Conservation (phyloP, 2,797 vertebrate species). For the Scarus forsteni region DNA sequence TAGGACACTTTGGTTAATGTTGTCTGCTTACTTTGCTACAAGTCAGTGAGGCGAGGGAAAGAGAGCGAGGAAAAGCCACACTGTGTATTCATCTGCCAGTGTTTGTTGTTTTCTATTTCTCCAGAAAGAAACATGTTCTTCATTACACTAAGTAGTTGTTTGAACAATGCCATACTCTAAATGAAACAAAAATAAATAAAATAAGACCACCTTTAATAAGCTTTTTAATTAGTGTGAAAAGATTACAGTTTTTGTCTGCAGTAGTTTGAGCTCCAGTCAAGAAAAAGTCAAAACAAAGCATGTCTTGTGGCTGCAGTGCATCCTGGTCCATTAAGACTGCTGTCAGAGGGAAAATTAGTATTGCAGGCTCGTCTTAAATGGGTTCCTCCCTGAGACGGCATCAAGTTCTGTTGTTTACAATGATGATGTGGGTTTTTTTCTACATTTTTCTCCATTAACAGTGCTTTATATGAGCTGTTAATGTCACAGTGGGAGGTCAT, state of each 20-base stretch:
- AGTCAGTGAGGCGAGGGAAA: constrained; percentile 29
- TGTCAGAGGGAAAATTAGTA: constrained; percentile 32
- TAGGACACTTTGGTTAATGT: constrained; percentile 59
- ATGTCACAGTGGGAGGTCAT: neutral
- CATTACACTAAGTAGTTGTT: constrained; percentile 34
- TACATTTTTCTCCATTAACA: neutral
- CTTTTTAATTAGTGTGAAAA: constrained; percentile 56
- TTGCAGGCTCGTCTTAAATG: constrained; percentile 5
- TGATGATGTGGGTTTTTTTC: constrained; percentile 15
- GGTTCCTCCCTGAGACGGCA: constrained; percentile 21
- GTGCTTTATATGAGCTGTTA: neutral
- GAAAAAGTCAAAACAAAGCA: constrained; percentile 53
- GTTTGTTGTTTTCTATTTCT: constrained; percentile 4
- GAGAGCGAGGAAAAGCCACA: neutral
- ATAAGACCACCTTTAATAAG: constrained; percentile 43
- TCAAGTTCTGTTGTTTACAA: constrained; percentile 9
- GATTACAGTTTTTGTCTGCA: constrained; percentile 17
- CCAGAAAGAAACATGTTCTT: neutral
- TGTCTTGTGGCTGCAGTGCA: constrained; percentile 16
- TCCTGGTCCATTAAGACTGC: constrained; percentile 39
- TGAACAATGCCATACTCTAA: constrained; percentile 35
- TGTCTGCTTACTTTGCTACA: constrained; percentile 41
- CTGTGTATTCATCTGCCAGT: neutral
- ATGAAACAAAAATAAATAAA: constrained; percentile 30
- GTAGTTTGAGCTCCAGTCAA: constrained; percentile 42